Conservation (phyloP, 1,140 invertebrate genomes). For the Monomorium pharaonis region DNA sequence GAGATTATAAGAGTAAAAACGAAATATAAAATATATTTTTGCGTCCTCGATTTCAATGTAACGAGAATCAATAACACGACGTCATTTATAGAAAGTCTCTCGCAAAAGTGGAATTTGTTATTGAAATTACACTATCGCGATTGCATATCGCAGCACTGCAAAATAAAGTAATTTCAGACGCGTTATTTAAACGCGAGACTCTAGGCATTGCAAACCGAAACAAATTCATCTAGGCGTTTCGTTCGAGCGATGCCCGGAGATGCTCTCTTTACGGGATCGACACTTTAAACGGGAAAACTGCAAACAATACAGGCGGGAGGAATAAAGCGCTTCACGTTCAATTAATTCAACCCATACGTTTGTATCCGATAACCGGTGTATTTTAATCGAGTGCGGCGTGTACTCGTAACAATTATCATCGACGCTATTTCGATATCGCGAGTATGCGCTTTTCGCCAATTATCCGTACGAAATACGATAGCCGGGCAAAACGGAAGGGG, state of each 20-base stretch:
- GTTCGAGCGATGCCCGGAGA: not conserved
- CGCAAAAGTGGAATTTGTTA: not conserved
- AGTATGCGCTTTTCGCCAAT: not conserved
- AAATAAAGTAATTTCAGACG: not conserved
- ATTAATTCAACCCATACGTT: slow-evolving; percentile 27
- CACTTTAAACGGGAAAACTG: slow-evolving; percentile 24
- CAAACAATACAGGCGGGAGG: not conserved
- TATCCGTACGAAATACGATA: not conserved
- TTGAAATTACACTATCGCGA: not conserved
- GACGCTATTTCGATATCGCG: slow-evolving; percentile 17
- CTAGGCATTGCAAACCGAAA: not conserved
- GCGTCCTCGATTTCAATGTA: not conserved
- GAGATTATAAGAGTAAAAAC: not conserved
- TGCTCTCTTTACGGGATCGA: slow-evolving; percentile 16
- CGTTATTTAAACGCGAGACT: not conserved
- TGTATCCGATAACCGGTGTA: slow-evolving; percentile 15
- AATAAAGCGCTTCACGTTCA: slow-evolving; percentile 40
- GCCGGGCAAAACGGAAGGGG: not conserved
- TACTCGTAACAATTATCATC: slow-evolving; percentile 34
- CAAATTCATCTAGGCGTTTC: not conserved
- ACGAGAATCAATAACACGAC: not conserved
- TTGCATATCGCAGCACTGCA: not conserved
- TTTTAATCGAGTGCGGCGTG: slow-evolving; percentile 41
- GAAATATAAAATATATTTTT: not conserved
- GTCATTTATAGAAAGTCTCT: not conserved